These are phyloP conservation scores for Embidobia sp. DNA, from an alignment of 2,888 invertebrate species.

Conservation along the genomic window DNA sequence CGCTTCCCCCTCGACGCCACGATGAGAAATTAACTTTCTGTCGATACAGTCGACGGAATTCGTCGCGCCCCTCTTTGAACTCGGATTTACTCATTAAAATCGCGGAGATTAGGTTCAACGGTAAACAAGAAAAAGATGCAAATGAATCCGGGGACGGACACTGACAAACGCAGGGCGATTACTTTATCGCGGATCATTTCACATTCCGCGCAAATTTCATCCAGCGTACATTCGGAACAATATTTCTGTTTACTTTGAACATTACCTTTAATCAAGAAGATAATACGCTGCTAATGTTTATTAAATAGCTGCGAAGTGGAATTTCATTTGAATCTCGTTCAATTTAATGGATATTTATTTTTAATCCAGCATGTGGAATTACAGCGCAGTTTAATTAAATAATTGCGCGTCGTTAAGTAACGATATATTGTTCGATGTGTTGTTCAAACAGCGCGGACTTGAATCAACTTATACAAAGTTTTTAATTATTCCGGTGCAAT, in stretches of 20 bases:
- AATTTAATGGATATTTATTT: constrained; percentile 6
- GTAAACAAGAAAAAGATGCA: constrained; percentile 31
- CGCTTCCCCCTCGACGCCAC: constrained; percentile 11
- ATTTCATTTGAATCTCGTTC: not conserved
- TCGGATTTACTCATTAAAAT: constrained; percentile 33
- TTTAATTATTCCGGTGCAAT: too few species aligned
- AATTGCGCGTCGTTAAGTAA: too few species aligned
- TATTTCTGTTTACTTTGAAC: constrained; percentile 21
- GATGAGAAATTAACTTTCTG: constrained; percentile 38
- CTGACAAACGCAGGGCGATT: constrained; percentile 19
- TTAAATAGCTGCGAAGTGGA: not conserved
- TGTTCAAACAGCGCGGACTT: not conserved
- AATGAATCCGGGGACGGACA: constrained; percentile 10
- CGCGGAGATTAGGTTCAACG: constrained; percentile 19
- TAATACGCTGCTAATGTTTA: constrained; percentile 7
- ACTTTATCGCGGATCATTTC: constrained; percentile 33
- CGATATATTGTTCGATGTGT: constrained; percentile 12
- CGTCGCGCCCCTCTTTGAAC: constrained; percentile 24
- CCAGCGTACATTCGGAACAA: not conserved
- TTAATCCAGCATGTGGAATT: not conserved
- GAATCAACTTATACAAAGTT: too few species aligned
- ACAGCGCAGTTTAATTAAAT: not conserved
- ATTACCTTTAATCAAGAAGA: constrained; percentile 21
- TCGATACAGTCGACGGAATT: constrained; percentile 25
- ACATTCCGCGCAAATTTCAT: constrained; percentile 14